Base-by-base conservation (phyloP, 30 jellyfish, hydroid and myxozoan species). In the Aurelia sp. region DNA sequence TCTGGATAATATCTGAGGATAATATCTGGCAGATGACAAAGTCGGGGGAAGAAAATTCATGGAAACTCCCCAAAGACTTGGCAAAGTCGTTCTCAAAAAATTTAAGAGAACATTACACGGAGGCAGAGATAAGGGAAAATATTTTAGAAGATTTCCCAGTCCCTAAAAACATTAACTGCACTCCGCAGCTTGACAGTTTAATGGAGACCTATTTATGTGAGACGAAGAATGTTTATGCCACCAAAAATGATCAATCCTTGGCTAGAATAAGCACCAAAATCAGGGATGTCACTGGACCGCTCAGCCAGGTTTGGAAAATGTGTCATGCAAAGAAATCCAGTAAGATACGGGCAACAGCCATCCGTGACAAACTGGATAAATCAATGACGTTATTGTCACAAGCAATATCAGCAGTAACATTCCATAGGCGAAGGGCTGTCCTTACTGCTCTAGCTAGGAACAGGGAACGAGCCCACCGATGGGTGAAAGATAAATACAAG, bases 211-310 rank as follows among this genome's bases (percentile, higher is more conserved):
- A 27, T 41, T 68, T 68, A 68, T 23, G 68, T 6, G 61, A 68
- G 66, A 68, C 57, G 27, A 27, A 68, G 79, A 31, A n/a, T n/a
- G n/a, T n/a, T n/a, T n/a, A n/a, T n/a, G n/a, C n/a, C n/a, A n/a
- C n/a, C n/a, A n/a, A n/a, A 41, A 68, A 41, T 27, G 79, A 68
- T n/a, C 57, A 68, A 68, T 68, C 79, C 11, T 27, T 68, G 79
- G 61, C 57, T 9, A 68, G 79, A 68, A 8, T 68, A 10, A 41
- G n/a, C 61, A 41, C 61, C 57, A 68, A 68, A 23, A n/a, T 68
- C 61, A 68, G 66, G 61, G 68, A 68, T 41, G 61, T 68, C 79
- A 68, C 33, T 16, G 68, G 79, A 31, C 79, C 66, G 7, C 79
- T 68, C 7, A n/a, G 61, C 66, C 57, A 68, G 19, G 19, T 68